phyloP scores from a whole-genome alignment of 1,140 invertebrate genomes.

The Leptinotarsa defecta region DNA sequence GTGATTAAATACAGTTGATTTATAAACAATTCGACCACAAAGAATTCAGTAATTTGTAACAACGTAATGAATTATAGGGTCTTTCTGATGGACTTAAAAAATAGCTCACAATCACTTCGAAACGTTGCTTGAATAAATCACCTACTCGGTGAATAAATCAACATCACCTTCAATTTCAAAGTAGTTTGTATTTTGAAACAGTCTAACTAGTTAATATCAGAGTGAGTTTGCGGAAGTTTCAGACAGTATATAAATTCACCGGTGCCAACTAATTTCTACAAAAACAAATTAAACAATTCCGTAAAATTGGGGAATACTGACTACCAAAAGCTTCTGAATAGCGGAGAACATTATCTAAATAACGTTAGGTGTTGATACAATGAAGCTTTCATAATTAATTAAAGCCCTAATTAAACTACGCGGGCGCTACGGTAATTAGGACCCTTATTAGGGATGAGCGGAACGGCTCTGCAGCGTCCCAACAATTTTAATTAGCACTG shows the following conservation, averaged over 20 bases:
- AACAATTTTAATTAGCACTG: constrained; percentile 48
- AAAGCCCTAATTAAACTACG: constrained; percentile 54
- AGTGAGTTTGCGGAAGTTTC: constrained; percentile 37
- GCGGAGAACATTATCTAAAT: constrained; percentile 48
- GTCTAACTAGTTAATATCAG: constrained; percentile 33
- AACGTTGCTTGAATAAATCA: constrained; percentile 17
- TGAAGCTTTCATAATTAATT: constrained; percentile 55
- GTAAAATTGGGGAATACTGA: constrained; percentile 40
- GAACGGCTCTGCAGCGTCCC: constrained; percentile 40
- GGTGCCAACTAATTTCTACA: constrained; percentile 42
- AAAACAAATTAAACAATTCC: constrained; percentile 47
- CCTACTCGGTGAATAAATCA: constrained; percentile 14
- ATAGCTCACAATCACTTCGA: neutral
- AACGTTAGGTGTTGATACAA: constrained; percentile 53
- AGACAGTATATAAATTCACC: constrained; percentile 36
- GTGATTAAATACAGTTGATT: no score
- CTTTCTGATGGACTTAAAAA: neutral
- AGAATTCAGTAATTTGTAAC: neutral
- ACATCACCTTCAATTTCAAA: constrained; percentile 20
- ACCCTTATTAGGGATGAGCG: constrained; percentile 49
- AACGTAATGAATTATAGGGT: neutral
- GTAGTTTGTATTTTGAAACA: constrained; percentile 19
- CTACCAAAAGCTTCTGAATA: constrained; percentile 24
- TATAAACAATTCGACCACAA: neutral
- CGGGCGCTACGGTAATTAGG: constrained; percentile 50